These are phyloP conservation scores for Bos indicus DNA, from an alignment of 2,113 vertebrate genomes.

Conservation along the genomic window DNA sequence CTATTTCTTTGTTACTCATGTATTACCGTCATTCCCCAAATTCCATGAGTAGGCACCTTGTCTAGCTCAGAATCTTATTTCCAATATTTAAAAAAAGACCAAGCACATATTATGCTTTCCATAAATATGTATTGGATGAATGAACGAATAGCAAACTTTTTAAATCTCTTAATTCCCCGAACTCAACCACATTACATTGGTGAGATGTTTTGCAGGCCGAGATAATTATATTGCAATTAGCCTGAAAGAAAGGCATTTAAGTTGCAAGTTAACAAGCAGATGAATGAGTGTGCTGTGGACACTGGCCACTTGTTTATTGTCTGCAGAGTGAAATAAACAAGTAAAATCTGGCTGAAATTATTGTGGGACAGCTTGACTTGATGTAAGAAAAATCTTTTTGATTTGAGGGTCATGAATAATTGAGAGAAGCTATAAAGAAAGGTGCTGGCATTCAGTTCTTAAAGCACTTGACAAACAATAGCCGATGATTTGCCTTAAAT, in stretches of 20 bases:
- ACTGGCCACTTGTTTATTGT: constrained; percentile 6
- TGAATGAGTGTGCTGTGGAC: constrained; percentile 8
- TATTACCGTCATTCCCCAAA: background rate
- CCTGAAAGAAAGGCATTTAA: constrained; percentile 43
- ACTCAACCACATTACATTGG: constrained; percentile 22
- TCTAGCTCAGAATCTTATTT: background rate
- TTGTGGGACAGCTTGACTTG: constrained; percentile 11
- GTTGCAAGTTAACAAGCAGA: constrained; percentile 56
- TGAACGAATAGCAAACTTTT: background rate
- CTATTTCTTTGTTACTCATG: background rate
- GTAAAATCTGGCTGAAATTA: background rate
- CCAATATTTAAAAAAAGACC: background rate
- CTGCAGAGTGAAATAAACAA: constrained; percentile 18
- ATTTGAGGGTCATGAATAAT: constrained; percentile 34
- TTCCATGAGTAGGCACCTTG: background rate
- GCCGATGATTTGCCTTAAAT: constrained; percentile 19
- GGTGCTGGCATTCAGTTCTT: background rate
- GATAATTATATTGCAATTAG: constrained; percentile 59
- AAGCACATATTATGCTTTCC: background rate
- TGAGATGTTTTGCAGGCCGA: constrained; percentile 31
- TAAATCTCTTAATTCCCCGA: constrained; percentile 24
- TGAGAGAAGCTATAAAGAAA: constrained; percentile 20
- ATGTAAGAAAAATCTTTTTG: constrained; percentile 33
- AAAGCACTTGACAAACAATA: background rate
- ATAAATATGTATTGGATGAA: constrained; percentile 2